Base-by-base conservation (phyloP, 2,888 invertebrate genomes). In the Lamellibrachia satsuma region DNA sequence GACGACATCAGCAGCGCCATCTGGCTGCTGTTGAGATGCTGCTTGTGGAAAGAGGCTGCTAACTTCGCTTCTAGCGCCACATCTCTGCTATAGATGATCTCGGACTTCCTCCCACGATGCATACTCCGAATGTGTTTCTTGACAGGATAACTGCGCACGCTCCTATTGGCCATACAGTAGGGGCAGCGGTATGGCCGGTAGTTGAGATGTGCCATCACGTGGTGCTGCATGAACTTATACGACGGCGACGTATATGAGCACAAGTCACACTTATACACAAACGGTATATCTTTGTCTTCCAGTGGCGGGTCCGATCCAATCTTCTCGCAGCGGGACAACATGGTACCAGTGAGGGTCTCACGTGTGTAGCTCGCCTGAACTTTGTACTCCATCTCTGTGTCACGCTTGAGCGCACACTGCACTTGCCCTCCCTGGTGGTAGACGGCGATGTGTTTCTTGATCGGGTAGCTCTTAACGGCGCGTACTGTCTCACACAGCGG, bases 401-500 rank as follows among this genome's bases (percentile, higher is more conserved):
- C 91, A 4, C 52, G 51, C 52, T 52, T 7, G 22, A 91, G 91
- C 91, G 52, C 52, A 51, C 52, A 52, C 91, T 52, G 52, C 91
- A 51, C 91, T 11, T 11, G 15, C 1, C 52, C 52, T 1, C 51
- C 91, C 39, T 27, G 51, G 91, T 91, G 91, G 55, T 52, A 52
- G 52, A 52, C 39, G 15, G 39, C 39, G 52, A 91, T 52, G 91
- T 91, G 91, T 52, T 52, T 39, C 91, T 91, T 91, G 91, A 91
- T 52, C 52, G 91, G 27, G 55, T 91, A 52, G 91, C 52, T 52
- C 52, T 55, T 52, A 22, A 91, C 52, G 11, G 91, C 52, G 7
- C 39, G 22, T n/a, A 75, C 55, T 3, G 55, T 52, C 4, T 92
- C 90, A 90, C 94, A 94, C 90, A 93, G 93, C 7, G 93, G 93